Evolutionary conservation across 2,888 invertebrate genomes (phyloP).

Genomic region (Limnephilus marmoratus): DNA sequence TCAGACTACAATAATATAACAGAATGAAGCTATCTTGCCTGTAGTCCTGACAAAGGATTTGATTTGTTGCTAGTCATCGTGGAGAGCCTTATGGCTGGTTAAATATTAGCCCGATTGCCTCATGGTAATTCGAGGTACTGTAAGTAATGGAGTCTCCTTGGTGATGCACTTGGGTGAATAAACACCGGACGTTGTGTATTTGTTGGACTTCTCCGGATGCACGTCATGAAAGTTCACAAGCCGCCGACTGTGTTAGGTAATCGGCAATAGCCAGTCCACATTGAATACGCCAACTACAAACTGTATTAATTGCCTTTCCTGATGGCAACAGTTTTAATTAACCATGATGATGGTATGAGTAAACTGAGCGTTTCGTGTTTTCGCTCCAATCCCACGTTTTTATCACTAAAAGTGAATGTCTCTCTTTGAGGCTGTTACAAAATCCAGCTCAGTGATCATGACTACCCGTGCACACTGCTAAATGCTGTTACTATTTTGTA

Average conservation of each 20-base stretch:
- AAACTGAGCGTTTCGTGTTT: background rate
- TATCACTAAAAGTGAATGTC: conserved; percentile 18
- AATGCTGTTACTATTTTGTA: background rate
- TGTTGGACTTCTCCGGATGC: conserved; percentile 45
- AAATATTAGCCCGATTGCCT: background rate
- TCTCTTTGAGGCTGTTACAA: background rate
- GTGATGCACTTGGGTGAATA: conserved; percentile 26
- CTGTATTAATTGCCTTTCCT: background rate
- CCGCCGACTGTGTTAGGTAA: conserved; percentile 10
- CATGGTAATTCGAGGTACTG: background rate
- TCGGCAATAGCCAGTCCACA: background rate
- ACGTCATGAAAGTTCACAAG: conserved; percentile 26
- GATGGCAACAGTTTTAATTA: background rate
- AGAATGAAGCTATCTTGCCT: background rate
- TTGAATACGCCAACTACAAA: background rate
- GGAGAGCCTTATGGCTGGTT: background rate
- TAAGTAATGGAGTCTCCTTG: background rate
- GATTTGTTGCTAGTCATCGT: background rate
- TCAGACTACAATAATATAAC: background rate
- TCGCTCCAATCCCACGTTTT: background rate
- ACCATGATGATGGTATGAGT: background rate
- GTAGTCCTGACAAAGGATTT: background rate
- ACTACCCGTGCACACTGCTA: background rate
- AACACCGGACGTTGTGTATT: conserved; percentile 47
- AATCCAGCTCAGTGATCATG: background rate